Percentiles rank a stretch among this genome's conserved stretches.
These are phyloP conservation scores for Nerophis ophidion DNA, from an alignment of 2,113 vertebrate genomes.

Conservation along the genomic window DNA sequence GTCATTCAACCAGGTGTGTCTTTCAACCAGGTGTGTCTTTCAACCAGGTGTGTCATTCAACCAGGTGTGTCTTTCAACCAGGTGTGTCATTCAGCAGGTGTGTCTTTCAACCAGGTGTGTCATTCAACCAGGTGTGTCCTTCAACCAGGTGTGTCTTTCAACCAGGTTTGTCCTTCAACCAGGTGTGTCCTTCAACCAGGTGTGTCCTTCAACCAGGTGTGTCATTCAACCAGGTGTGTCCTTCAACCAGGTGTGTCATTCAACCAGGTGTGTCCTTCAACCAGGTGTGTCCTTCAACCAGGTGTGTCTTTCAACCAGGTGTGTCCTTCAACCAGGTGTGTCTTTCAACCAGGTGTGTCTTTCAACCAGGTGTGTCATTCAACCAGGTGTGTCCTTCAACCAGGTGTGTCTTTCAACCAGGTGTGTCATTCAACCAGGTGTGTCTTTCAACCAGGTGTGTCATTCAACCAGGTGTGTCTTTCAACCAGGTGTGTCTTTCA, in stretches of 20 bases:
- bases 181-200: conserved; percentile 12
- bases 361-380: conserved; percentile 14
- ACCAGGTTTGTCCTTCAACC: conserved; percentile 7
- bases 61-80: conserved; percentile 8
- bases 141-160: conserved; percentile 12
- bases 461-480: conserved; percentile 8
- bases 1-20: conserved; percentile 6
- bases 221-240: conserved; percentile 6
- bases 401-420: conserved; percentile 13
- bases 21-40: conserved; percentile 8
- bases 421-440: conserved; percentile 7
- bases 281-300: conserved; percentile 13
- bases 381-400: conserved; percentile 7
- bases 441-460: conserved; percentile 6
- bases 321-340: conserved; percentile 7
- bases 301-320: conserved; percentile 5
- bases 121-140: conserved; percentile 8
- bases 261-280: conserved; percentile 13
- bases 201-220: conserved; percentile 7
- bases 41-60: conserved; percentile 13
- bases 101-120: conserved; percentile 6
- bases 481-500: conserved; percentile 12
- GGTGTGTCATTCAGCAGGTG: too few species aligned
- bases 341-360: conserved; percentile 6
- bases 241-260: conserved; percentile 8